These are phyloP conservation scores for Zaprionus obscuricornis DNA, from an alignment of 2,888 invertebrate species.

Conservation along the genomic window DNA sequence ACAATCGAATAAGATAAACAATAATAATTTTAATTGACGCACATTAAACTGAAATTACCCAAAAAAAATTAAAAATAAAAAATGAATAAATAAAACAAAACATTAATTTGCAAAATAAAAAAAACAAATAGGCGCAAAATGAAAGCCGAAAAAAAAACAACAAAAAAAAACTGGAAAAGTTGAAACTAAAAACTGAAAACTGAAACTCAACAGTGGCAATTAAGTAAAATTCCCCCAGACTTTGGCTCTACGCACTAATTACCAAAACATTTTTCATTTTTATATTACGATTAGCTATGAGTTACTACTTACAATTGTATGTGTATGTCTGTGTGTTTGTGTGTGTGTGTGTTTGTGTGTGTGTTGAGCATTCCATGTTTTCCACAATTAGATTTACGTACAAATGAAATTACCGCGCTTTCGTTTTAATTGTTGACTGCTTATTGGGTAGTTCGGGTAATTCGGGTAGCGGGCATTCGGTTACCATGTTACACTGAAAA, in stretches of 20 bases:
- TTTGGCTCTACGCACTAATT: constrained; percentile 70
- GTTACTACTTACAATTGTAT: constrained; percentile 17
- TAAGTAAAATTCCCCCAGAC: constrained; percentile 40
- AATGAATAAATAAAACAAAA: constrained; percentile 14
- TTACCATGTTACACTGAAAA: too few species aligned
- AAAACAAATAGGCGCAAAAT: constrained; percentile 57
- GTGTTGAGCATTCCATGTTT: constrained; percentile 41
- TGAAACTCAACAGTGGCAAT: constrained; percentile 38
- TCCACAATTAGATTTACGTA: constrained; percentile 78
- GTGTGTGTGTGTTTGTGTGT: neutral
- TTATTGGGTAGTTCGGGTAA: constrained; percentile 46
- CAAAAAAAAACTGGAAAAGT: constrained; percentile 40
- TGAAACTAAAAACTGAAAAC: constrained; percentile 18
- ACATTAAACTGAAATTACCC: constrained; percentile 73
- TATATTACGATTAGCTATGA: constrained; percentile 35
- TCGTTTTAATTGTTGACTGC: constrained; percentile 76
- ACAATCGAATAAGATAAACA: constrained; percentile 52
- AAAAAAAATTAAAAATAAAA: too few species aligned
- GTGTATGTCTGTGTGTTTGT: neutral
- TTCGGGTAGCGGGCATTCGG: neutral
- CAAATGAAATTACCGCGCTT: constrained; percentile 76
- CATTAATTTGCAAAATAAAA: constrained; percentile 59
- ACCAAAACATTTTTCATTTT: constrained; percentile 66
- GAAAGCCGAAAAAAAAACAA: constrained; percentile 37
- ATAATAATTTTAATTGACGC: constrained; percentile 75